Evolutionary conservation across 2,113 vertebrate species (phyloP).

Genomic region (Entomyzon cyanotis): DNA sequence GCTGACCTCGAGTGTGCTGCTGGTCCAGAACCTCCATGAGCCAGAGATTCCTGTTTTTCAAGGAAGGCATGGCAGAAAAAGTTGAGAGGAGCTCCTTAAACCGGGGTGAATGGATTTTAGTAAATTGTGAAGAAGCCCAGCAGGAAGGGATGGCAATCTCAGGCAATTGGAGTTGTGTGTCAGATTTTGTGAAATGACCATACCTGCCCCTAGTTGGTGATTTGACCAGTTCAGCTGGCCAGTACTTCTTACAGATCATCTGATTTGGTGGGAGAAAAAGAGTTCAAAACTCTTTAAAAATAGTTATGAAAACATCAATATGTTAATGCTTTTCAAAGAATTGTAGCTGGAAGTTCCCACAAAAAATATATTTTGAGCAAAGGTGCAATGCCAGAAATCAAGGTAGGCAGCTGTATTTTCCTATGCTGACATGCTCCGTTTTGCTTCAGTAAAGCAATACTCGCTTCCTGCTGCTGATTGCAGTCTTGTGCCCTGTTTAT

Average conservation of each 20-base stretch:
- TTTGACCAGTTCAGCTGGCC: background rate
- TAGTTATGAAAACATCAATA: background rate
- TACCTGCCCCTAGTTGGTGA: background rate
- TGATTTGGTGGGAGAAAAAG: background rate
- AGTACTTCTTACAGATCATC: background rate
- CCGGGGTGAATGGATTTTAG: background rate
- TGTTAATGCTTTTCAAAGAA: background rate
- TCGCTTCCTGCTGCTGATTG: background rate
- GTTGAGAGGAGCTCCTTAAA: background rate
- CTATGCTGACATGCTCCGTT: background rate
- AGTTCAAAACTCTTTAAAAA: background rate
- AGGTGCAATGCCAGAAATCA: background rate
- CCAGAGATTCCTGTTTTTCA: background rate
- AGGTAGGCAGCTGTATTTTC: background rate
- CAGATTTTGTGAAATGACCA: background rate
- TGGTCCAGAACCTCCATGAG: background rate
- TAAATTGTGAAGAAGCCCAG: background rate
- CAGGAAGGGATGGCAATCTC: background rate
- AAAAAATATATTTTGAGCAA: background rate
- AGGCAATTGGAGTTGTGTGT: background rate
- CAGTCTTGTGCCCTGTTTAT: background rate
- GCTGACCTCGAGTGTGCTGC: background rate
- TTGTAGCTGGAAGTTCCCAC: background rate
- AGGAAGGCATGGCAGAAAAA: background rate
- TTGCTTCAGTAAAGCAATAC: background rate